These are phyloP conservation scores for Paralvinella palmiformis DNA, from an alignment of 1,140 invertebrate species.

Conservation along the genomic window DNA sequence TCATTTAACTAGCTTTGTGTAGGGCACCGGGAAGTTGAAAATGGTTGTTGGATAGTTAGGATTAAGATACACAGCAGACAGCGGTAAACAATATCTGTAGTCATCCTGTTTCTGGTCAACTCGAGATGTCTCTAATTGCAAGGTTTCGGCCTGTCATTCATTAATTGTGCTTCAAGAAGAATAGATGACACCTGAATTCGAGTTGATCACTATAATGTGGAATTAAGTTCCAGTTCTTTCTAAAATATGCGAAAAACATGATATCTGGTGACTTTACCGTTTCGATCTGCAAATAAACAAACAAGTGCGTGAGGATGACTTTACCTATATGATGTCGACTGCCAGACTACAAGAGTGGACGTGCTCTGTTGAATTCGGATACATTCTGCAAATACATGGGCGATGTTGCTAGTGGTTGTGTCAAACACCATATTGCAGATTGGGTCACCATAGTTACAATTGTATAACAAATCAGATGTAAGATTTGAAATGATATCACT, in stretches of 20 bases:
- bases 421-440: conserved; percentile 4
- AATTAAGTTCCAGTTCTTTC: background rate
- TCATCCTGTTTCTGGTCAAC: no score
- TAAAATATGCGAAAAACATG: background rate
- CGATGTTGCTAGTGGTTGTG: conserved; percentile 7
- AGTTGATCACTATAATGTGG: no score
- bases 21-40: no score
- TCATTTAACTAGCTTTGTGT: no score
- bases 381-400: background rate
- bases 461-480: background rate
- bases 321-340: conserved; percentile 8
- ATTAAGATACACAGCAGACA: no score
- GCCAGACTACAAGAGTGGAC: conserved; percentile 2
- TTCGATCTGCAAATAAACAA: background rate
- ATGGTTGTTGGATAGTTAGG: no score
- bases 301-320: conserved; percentile 1
- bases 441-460: background rate
- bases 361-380: background rate
- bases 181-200: no score
- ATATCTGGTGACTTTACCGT: background rate
- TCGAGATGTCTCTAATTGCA: no score
- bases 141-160: no score
- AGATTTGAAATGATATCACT: background rate
- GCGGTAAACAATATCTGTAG: no score
- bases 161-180: no score